phyloP scores from a whole-genome alignment of 2,113 vertebrate species.

The Anas platyrhynchos region DNA sequence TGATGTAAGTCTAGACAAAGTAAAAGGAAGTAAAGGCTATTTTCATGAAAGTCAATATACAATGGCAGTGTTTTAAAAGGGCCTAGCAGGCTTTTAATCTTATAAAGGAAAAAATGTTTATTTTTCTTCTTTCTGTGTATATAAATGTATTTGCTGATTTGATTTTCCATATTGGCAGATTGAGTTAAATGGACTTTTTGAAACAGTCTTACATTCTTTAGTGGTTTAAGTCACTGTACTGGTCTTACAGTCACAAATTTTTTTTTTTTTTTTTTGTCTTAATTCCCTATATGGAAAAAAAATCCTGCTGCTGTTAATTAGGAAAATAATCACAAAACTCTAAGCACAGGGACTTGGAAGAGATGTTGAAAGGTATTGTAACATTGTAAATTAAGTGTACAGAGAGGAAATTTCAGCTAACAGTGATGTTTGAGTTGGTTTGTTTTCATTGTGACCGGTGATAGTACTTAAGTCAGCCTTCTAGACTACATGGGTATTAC shows the following conservation, averaged over 20 bases:
- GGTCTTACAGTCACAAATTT: conserved; percentile 39
- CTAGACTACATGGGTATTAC: conserved; percentile 65
- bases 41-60: conserved; percentile 76
- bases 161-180: conserved; percentile 55
- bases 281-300: conserved; percentile 2
- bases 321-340: conserved; percentile 64
- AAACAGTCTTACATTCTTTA: conserved; percentile 20
- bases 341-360: conserved; percentile 17
- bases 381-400: conserved; percentile 39
- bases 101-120: conserved; percentile 68
- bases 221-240: conserved; percentile 17
- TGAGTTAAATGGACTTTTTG: conserved; percentile 52
- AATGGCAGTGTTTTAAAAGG: conserved; percentile 65
- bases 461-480: conserved; percentile 67
- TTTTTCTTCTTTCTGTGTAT: conserved; percentile 73
- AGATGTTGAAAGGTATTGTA: conserved; percentile 67
- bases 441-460: conserved; percentile 66
- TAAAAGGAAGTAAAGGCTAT: conserved; percentile 71
- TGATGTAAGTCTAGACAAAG: conserved; percentile 61
- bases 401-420: conserved; percentile 59
- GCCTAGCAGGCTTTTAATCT: conserved; percentile 70
- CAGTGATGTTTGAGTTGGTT: conserved; percentile 74
- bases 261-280: background rate
- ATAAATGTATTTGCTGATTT: conserved; percentile 71
- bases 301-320: conserved; percentile 4